A percentile compares a stretch with the other conserved stretches of the same genome.
Conservation (phyloP, 2,113 vertebrate species). For the Crotalus helleri region DNA sequence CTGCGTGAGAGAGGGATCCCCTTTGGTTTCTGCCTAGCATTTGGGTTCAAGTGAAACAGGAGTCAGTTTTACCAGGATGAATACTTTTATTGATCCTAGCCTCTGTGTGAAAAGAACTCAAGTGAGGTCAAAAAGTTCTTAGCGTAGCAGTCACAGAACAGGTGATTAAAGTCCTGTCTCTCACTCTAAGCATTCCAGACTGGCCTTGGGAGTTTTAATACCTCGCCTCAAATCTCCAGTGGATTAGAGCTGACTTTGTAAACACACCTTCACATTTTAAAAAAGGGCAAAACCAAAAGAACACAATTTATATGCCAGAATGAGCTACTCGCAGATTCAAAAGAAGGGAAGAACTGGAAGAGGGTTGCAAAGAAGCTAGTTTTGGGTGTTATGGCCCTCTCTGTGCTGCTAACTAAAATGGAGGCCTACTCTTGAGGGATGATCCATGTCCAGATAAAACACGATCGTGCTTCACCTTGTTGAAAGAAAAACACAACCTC, state of each 20-base stretch:
- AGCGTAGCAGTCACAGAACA: conserved; percentile 47
- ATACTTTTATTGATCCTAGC: conserved; percentile 64
- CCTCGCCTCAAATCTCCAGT: conserved; percentile 63
- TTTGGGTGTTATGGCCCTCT: conserved; percentile 36
- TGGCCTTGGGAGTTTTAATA: conserved; percentile 65
- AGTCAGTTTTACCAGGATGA: conserved; percentile 54
- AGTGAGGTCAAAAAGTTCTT: conserved; percentile 59
- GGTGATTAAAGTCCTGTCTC: conserved; percentile 69
- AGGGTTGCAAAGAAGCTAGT: conserved; percentile 50
- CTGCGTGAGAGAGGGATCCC: conserved; percentile 39
- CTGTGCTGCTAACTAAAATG: conserved; percentile 34
- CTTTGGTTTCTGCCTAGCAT: conserved; percentile 41
- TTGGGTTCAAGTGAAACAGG: conserved; percentile 50
- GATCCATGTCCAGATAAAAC: conserved; percentile 61
- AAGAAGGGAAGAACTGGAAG: conserved; percentile 43
- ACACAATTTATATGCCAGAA: conserved; percentile 45
- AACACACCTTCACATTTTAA: conserved; percentile 71
- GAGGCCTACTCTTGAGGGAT: conserved; percentile 32
- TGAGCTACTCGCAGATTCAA: conserved; percentile 47
- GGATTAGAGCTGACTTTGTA: conserved; percentile 66
- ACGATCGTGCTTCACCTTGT: conserved; percentile 61
- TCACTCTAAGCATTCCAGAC: conserved; percentile 65
- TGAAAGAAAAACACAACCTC: too few species aligned
- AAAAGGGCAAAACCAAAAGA: conserved; percentile 47
- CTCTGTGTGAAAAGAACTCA: conserved; percentile 55